Evolutionary conservation across 92 coral and sea anemone species (phyloP).

Genomic region (Bergia puertoricense): DNA sequence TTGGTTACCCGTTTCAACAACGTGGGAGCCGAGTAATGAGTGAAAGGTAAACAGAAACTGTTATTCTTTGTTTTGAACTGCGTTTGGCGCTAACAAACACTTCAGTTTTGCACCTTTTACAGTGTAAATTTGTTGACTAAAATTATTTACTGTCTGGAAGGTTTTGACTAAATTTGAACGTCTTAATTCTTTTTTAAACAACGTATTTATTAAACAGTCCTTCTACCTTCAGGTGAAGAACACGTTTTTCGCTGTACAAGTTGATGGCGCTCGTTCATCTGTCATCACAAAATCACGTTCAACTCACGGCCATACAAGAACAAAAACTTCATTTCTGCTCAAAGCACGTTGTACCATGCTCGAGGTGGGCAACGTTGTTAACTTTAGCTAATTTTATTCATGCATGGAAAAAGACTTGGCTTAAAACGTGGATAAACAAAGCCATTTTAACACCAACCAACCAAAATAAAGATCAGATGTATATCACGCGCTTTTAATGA

Average conservation of each 20-base stretch:
- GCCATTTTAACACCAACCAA: neutral
- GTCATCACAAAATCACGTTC: conserved; percentile 7
- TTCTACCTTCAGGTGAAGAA: neutral
- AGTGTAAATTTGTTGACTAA: neutral
- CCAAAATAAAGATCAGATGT: conserved; percentile 2
- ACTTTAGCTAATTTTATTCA: neutral
- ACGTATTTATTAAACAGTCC: neutral
- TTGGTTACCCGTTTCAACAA: neutral
- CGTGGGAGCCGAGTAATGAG: neutral
- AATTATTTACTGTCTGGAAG: conserved; percentile 9
- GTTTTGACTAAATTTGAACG: neutral
- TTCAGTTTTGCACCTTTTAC: neutral
- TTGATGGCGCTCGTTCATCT: neutral
- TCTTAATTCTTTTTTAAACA: neutral
- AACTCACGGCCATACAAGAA: neutral
- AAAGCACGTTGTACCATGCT: neutral
- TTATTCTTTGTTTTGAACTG: neutral
- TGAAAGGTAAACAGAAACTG: neutral
- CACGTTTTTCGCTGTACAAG: neutral
- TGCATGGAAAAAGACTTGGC: neutral
- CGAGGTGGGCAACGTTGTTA: neutral
- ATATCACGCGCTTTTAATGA: conserved; percentile 28
- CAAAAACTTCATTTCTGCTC: neutral
- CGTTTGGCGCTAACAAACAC: neutral
- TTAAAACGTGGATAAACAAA: neutral